phyloP scores from a whole-genome alignment of 2,888 invertebrate species.

The Bombylius discolor region DNA sequence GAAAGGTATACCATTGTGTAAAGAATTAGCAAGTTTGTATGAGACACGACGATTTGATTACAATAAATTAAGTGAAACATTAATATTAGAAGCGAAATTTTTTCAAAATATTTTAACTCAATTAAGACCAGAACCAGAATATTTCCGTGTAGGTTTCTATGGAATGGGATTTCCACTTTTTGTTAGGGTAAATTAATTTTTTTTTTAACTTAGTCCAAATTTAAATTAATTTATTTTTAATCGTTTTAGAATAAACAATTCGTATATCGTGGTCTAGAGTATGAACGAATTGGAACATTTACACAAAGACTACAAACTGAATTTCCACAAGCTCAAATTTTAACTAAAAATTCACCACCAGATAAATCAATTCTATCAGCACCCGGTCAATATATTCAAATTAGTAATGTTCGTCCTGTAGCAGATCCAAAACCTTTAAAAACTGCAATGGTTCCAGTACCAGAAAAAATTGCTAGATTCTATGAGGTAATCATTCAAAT shows the following conservation, averaged over 20 bases:
- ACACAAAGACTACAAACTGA: slow-evolving; percentile 85
- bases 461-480: slow-evolving; percentile 76
- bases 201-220: neutral
- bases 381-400: slow-evolving; percentile 84
- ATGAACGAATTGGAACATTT: slow-evolving; percentile 88
- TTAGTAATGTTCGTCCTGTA: slow-evolving; percentile 85
- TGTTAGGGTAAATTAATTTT: slow-evolving; percentile 57
- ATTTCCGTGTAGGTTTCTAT: slow-evolving; percentile 90
- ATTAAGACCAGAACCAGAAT: slow-evolving; percentile 82
- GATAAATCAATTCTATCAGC: slow-evolving; percentile 76
- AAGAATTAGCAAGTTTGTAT: slow-evolving; percentile 76
- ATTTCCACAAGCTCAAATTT: slow-evolving; percentile 86
- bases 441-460: slow-evolving; percentile 51
- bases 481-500: slow-evolving; percentile 54
- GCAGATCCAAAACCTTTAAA: slow-evolving; percentile 53
- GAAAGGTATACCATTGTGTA: slow-evolving; percentile 82
- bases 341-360: slow-evolving; percentile 84
- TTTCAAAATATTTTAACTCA: slow-evolving; percentile 82
- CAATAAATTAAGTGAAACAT: slow-evolving; percentile 68
- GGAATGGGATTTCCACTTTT: slow-evolving; percentile 89
- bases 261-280: slow-evolving; percentile 89
- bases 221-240: slow-evolving; percentile 15
- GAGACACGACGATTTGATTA: slow-evolving; percentile 80
- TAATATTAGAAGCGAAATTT: slow-evolving; percentile 78
- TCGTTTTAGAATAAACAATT: slow-evolving; percentile 73